These are phyloP conservation scores for Melanotaenia nigrans DNA, from an alignment of 2,797 vertebrate species.

Conservation along the genomic window DNA sequence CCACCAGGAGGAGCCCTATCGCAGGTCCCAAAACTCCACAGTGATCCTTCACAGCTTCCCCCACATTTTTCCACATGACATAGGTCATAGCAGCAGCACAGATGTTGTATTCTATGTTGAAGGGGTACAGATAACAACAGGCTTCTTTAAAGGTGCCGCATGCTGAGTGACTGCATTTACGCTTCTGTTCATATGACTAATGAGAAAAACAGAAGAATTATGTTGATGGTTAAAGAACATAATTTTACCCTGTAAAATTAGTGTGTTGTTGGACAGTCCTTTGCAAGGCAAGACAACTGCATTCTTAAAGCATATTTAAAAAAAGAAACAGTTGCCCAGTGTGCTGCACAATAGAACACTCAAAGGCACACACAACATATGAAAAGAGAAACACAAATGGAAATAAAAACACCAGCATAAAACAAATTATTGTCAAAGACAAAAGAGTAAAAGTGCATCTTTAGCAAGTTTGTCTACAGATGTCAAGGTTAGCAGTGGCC, in stretches of 20 bases:
- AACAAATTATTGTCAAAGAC: no score
- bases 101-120: conserved; percentile 95
- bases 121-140: conserved; percentile 93
- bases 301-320: no score
- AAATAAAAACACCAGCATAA: no score
- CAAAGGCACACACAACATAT: no score
- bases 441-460: no score
- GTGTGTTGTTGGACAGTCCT: conserved; percentile 89
- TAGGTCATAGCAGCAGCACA: conserved; percentile 93
- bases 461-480: no score
- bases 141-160: conserved; percentile 88
- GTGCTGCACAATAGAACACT: no score
- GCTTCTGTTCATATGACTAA: conserved; percentile 44
- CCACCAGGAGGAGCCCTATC: conserved; percentile 73
- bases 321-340: no score
- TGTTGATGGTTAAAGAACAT: no score
- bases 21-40: conserved; percentile 76
- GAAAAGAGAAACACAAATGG: no score
- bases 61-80: conserved; percentile 96
- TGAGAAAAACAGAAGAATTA: no score
- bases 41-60: conserved; percentile 82
- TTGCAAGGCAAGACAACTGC: conserved; percentile 65
- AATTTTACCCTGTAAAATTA: conserved; percentile 74
- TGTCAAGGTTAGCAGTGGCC: no score
- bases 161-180: conserved; percentile 81